Conservation (phyloP, 2,113 vertebrate species). For the Rhinoptilus africanus region DNA sequence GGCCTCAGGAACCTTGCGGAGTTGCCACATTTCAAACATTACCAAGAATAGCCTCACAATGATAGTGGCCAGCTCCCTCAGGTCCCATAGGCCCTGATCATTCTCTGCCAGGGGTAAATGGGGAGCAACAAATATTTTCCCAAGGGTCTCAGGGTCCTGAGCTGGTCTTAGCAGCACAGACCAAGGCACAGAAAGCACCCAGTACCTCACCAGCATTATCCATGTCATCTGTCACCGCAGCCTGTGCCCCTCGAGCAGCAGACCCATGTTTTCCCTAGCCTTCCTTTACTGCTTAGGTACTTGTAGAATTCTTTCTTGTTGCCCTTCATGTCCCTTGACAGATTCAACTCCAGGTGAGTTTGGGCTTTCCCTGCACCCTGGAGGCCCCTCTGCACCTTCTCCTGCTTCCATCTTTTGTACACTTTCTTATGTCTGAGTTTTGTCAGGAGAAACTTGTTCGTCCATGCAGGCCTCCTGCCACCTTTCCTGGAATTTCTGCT, state of each 20-base stretch:
- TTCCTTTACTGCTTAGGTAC: background rate
- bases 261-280: background rate
- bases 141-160: background rate
- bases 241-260: background rate
- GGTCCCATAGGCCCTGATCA: background rate
- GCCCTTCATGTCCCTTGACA: background rate
- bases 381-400: background rate
- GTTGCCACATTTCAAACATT: background rate
- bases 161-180: background rate
- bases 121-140: background rate
- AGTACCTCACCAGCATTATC: background rate
- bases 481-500: background rate
- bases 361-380: background rate
- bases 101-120: background rate
- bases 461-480: background rate
- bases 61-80: background rate
- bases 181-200: background rate
- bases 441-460: background rate
- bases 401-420: background rate
- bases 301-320: background rate
- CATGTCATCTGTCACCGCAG: background rate
- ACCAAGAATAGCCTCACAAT: background rate
- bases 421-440: background rate
- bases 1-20: background rate
- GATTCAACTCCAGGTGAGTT: background rate